Base-by-base conservation (phyloP, 1,140 invertebrate species). In the Chionoecetes opilio region DNA sequence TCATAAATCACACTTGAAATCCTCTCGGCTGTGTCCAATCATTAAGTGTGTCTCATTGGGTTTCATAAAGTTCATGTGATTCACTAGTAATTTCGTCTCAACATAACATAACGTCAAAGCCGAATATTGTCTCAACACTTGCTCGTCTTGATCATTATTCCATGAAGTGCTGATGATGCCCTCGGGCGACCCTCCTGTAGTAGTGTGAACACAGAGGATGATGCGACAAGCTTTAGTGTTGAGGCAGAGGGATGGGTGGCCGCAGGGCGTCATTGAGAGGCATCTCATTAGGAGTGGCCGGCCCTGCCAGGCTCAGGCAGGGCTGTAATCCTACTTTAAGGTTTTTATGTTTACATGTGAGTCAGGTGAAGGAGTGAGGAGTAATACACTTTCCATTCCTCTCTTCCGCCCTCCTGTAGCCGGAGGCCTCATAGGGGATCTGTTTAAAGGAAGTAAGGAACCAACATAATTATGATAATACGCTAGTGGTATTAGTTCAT, bases 361-460 rank as follows among this genome's bases (percentile, higher is more conserved):
- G 63, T 75, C 63, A n/a, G 63, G n/a, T n/a, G 63, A 75, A 75
- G 63, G 63, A 75, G 63, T 75, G 63, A n/a, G 63, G 63, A 89
- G 86, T 94, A 94, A 89, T 75, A 90, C 14, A n/a, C 37, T 95
- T 88, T 93, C 53, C 91, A 92, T 87, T 87, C 29, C 75, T 87
- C 91, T 84, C 82, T 37, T 92, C 85, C 38, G 37, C 88, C 37
- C 88, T 38, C 88, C 88, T 53, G 38, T 87, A 87, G 46, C 94
- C 63, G 94, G 82, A 86, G 95, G 95, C 29, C 63, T 95, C 92
- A 95, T 95, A 91, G 92, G 95, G 41, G 95, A 95, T 91, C 92
- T 95, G 41, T 95, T 95, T 93, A 95, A 95, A 95, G 95, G 95
- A 95, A 95, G 95, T 95, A 95, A 95, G 95, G 89, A 95, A 75